A percentile compares a stretch with the other conserved stretches of the same genome.
Evolutionary conservation across 2,113 vertebrate genomes (phyloP).

Genomic region (Eira barbara): DNA sequence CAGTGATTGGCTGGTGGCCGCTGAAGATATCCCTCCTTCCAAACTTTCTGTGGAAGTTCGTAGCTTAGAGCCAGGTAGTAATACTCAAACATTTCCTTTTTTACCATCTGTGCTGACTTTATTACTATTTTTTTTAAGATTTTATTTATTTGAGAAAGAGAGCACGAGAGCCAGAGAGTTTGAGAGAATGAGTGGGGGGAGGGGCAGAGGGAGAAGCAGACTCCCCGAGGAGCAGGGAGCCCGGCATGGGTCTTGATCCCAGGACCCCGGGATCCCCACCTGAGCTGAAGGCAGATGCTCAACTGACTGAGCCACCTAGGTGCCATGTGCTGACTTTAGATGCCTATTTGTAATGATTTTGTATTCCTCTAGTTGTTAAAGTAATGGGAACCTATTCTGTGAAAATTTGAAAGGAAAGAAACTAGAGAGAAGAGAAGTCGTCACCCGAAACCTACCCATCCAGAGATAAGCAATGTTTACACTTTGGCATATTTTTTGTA

Average conservation of each 20-base stretch:
- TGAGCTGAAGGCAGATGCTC: no score
- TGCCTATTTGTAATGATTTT: neutral
- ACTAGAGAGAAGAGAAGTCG: neutral
- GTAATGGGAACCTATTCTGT: neutral
- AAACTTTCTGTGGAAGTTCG: slow-evolving; percentile 97
- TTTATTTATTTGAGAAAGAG: neutral
- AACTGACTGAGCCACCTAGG: no score
- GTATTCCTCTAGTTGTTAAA: neutral
- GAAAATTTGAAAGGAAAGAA: slow-evolving; percentile 9
- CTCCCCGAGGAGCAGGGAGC: neutral
- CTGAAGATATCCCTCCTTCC: slow-evolving; percentile 95
- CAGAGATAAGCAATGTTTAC: neutral
- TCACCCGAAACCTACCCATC: neutral
- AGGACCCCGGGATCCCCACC: neutral
- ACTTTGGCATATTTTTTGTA: neutral
- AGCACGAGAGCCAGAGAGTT: neutral
- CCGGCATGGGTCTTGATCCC: no score
- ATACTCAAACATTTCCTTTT: neutral
- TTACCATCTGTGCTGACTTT: neutral
- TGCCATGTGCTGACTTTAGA: neutral
- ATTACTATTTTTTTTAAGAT: neutral
- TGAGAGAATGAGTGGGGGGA: neutral
- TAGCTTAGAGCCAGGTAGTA: slow-evolving; percentile 92
- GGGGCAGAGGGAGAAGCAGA: neutral
- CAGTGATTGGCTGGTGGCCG: slow-evolving; percentile 90